Percentiles rank a stretch among this genome's conserved stretches.
Conservation (phyloP, 30 jellyfish, hydroid and myxozoan genomes). For the Pseudorhiza aurosa region DNA sequence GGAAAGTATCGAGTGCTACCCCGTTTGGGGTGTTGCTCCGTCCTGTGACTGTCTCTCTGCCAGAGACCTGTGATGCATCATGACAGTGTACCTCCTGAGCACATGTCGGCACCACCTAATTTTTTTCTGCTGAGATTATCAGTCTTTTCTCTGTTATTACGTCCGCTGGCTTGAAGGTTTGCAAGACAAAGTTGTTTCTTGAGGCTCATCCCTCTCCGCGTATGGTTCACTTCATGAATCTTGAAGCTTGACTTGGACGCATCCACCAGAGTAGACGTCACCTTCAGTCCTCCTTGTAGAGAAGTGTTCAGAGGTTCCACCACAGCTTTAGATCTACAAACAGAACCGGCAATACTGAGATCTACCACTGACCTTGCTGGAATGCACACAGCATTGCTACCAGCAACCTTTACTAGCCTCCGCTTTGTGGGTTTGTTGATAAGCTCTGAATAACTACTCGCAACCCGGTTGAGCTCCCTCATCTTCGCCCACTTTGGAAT, state of each 20-base stretch:
- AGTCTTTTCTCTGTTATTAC: neutral
- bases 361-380: neutral
- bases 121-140: neutral
- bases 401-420: neutral
- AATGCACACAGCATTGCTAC: neutral
- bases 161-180: constrained; percentile 4
- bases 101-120: neutral
- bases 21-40: no score
- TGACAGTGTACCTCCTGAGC: no score
- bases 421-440: neutral
- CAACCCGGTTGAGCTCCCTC: neutral
- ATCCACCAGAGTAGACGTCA: no score
- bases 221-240: constrained; percentile 5
- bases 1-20: no score
- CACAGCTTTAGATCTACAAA: no score
- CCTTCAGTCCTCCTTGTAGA: no score
- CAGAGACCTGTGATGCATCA: no score
- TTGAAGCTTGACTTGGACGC: neutral
- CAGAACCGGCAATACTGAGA: no score
- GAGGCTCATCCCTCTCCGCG: constrained; percentile 2
- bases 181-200: constrained; percentile 6
- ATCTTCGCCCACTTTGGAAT: neutral
- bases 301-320: no score
- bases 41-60: no score
- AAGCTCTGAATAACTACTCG: neutral